Evolutionary conservation across 1,140 invertebrate genomes (phyloP), one percentile per base, ranked within the genome.

Genomic region (Wasmannia auropunctata): DNA sequence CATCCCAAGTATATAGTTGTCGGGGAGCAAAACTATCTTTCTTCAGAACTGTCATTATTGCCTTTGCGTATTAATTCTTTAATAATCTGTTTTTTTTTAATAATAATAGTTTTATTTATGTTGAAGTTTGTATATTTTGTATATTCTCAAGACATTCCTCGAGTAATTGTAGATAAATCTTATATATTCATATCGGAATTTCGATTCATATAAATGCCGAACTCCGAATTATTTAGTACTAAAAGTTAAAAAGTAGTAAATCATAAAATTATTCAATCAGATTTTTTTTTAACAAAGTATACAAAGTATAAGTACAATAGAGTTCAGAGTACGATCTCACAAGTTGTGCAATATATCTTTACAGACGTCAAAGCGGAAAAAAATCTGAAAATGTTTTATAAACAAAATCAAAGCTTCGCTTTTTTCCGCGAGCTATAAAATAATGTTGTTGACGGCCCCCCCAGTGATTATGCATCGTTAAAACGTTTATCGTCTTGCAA

Each of bases 381-480:
- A 77, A 31, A 49, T 80, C n/a, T 51, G 28, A 69, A 37, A 40
- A 43, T 54, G 11, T 22, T 70, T n/a, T n/a, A n/a, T n/a, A 16
- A 22, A n/a, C 70, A 63, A 40, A 11, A 22, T 8, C 25, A 46
- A 43, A 31, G n/a, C 46, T 40, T 28, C 16, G 34, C 3, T 43
- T 60, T 28, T 25, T 43, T 72, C 6, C 7, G 25, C 7, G 11
- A 43, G 51, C 37, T 28, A 19, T 43, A 54, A 69, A 80, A 51
- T 34, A 34, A 46, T 34, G n/a, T 58, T 83, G 51, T 28, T 25
- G 79, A 60, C n/a, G 14, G 51, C 14, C 5, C 19, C 19, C 22
- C 16, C 28, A 22, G 40, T 83, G 79, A 83, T 72, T 72, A 72
- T 74, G 34, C 79, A 46, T 83, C 51, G 67, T 83, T 83, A 72